A percentile compares a stretch with the other conserved stretches of the same genome.
phyloP scores from a whole-genome alignment of 1,140 invertebrate species.

The Drosophila erecta region DNA sequence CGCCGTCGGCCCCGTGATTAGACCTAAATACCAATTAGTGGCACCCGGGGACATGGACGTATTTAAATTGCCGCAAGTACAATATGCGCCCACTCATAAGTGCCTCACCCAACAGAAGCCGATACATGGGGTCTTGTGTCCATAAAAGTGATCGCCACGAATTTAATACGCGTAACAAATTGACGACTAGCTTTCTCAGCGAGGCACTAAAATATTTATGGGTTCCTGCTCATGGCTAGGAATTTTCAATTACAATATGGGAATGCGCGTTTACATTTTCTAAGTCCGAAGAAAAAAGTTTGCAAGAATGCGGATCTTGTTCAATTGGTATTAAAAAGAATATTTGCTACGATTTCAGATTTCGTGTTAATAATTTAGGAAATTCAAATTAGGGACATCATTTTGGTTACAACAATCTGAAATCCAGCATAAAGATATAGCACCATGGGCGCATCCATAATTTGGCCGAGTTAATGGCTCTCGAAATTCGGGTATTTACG shows the following conservation, averaged over 20 bases:
- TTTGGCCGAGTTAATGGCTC: slow-evolving; percentile 10
- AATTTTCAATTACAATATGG: slow-evolving; percentile 37
- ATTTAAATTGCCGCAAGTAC: slow-evolving; percentile 56
- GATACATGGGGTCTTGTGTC: not conserved
- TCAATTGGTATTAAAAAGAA: too few relatives aligned
- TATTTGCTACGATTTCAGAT: not conserved
- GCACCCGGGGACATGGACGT: slow-evolving; percentile 25
- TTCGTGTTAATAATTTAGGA: too few relatives aligned
- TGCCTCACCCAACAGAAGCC: not conserved
- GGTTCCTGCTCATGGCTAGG: slow-evolving; percentile 26
- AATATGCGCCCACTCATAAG: slow-evolving; percentile 62
- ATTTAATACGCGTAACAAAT: slow-evolving; percentile 27
- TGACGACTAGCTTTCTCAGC: slow-evolving; percentile 23
- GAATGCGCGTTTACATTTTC: not conserved
- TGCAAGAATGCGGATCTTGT: not conserved
- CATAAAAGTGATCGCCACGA: slow-evolving; percentile 31
- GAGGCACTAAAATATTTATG: slow-evolving; percentile 47
- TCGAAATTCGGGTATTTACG: slow-evolving; percentile 43
- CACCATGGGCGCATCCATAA: slow-evolving; percentile 23
- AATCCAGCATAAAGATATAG: slow-evolving; percentile 4
- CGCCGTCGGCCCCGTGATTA: slow-evolving; percentile 27
- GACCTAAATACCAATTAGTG: slow-evolving; percentile 70
- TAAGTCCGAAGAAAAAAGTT: not conserved
- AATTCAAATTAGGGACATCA: too few relatives aligned
- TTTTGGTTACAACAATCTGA: not conserved